Percentiles rank a stretch among this genome's conserved stretches.
Conservation (phyloP, 2,888 invertebrate genomes). For the Apamea monoglypha region DNA sequence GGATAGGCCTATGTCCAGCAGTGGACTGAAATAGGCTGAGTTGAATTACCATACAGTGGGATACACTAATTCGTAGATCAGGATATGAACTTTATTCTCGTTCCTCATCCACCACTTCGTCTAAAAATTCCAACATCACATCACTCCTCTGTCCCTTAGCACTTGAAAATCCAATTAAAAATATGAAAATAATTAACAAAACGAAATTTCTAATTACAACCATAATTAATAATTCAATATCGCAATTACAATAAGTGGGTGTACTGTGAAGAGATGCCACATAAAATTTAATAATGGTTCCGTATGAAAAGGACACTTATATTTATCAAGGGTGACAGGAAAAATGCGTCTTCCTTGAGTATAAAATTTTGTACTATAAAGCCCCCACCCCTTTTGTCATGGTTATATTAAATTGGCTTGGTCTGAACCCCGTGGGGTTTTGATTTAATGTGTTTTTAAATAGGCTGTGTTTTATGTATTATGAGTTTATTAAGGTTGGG, state of each 20-base stretch:
- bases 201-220: constrained; percentile 49
- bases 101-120: not conserved
- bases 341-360: constrained; percentile 61
- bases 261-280: constrained; percentile 67
- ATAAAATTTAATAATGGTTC: constrained; percentile 76
- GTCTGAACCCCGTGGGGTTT: constrained; percentile 35
- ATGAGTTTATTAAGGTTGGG: constrained; percentile 52
- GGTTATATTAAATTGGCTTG: constrained; percentile 52
- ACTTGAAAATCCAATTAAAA: constrained; percentile 34
- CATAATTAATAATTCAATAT: constrained; percentile 74
- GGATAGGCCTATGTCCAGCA: too few relatives aligned
- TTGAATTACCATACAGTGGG: not conserved
- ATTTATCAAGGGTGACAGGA: constrained; percentile 68
- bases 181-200: constrained; percentile 42
- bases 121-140: not conserved
- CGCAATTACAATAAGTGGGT: constrained; percentile 76
- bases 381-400: constrained; percentile 67
- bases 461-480: constrained; percentile 55
- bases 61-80: not conserved
- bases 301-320: constrained; percentile 69
- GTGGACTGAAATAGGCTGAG: too few relatives aligned
- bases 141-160: not conserved
- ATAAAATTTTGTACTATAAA: constrained; percentile 64
- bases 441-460: constrained; percentile 66
- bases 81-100: not conserved